phyloP scores from a whole-genome alignment of 2,797 vertebrate genomes.

The Hozukius guyotensis region DNA sequence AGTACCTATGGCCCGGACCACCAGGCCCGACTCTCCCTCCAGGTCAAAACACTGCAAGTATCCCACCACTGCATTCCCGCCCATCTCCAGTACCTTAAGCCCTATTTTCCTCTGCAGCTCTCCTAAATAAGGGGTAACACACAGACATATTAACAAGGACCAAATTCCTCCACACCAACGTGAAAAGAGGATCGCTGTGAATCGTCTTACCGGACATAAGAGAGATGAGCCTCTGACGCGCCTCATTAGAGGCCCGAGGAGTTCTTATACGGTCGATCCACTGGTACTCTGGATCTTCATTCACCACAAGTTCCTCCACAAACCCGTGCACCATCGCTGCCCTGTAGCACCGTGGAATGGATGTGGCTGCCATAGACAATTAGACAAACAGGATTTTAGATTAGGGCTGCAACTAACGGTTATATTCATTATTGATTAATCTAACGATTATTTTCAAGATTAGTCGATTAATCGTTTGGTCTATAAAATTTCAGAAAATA shows the following conservation, averaged over 20 bases:
- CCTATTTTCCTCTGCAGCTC: slow-evolving; percentile 98
- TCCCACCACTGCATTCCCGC: slow-evolving; percentile 97
- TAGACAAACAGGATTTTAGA: not conserved
- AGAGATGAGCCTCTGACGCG: slow-evolving; percentile 96
- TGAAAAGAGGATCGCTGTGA: not conserved
- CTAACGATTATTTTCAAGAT: too few species aligned
- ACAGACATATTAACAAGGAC: not conserved
- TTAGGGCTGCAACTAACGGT: not conserved
- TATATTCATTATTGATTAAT: too few species aligned
- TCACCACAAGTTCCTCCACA: slow-evolving; percentile 98
- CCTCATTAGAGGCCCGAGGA: slow-evolving; percentile 96
- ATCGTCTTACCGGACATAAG: slow-evolving; percentile 93
- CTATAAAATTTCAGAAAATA: too few species aligned
- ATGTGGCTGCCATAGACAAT: slow-evolving; percentile 84
- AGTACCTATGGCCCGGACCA: slow-evolving; percentile 98
- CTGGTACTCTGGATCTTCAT: slow-evolving; percentile 99
- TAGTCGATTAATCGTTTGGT: too few species aligned
- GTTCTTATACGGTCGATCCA: slow-evolving; percentile 99
- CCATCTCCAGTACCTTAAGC: slow-evolving; percentile 98
- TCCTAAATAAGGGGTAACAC: slow-evolving; percentile 76
- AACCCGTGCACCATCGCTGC: slow-evolving; percentile 95
- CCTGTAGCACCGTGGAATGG: slow-evolving; percentile 94
- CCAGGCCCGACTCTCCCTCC: slow-evolving; percentile 96
- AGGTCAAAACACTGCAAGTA: slow-evolving; percentile 99
- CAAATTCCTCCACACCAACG: not conserved